Percentiles rank a stretch among this genome's conserved stretches.
These are phyloP conservation scores for Jaculus jaculus DNA, from an alignment of 2,113 vertebrate species.

Conservation along the genomic window DNA sequence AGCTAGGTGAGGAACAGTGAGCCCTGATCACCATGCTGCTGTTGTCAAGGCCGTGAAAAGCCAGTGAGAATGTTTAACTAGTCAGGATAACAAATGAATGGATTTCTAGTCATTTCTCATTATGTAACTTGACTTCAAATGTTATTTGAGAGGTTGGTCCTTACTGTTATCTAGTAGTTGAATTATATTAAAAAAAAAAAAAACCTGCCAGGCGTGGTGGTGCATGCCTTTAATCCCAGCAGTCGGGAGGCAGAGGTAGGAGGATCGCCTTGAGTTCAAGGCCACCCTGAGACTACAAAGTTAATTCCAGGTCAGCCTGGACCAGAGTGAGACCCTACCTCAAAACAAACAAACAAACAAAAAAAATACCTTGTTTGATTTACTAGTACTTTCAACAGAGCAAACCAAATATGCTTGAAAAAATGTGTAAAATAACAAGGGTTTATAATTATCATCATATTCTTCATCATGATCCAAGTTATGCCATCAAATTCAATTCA, in stretches of 20 bases:
- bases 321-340: no score
- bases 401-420: neutral
- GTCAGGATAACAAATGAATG: neutral
- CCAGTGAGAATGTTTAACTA: neutral
- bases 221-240: no score
- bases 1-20: neutral
- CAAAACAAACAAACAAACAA: no score
- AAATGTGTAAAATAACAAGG: neutral
- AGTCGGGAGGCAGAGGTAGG: no score
- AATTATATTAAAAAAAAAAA: neutral
- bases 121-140: neutral
- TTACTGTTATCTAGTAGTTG: neutral
- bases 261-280: no score
- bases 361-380: neutral
- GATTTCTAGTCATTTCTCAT: neutral
- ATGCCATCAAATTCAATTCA: neutral
- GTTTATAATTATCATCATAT: neutral
- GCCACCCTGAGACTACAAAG: no score
- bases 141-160: neutral
- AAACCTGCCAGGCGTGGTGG: no score
- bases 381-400: neutral
- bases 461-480: neutral
- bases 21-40: neutral
- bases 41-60: neutral
- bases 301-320: no score